A percentile compares a stretch with the other conserved stretches of the same genome.
Conservation (phyloP, 2,113 vertebrate genomes). For the Mus pahari region DNA sequence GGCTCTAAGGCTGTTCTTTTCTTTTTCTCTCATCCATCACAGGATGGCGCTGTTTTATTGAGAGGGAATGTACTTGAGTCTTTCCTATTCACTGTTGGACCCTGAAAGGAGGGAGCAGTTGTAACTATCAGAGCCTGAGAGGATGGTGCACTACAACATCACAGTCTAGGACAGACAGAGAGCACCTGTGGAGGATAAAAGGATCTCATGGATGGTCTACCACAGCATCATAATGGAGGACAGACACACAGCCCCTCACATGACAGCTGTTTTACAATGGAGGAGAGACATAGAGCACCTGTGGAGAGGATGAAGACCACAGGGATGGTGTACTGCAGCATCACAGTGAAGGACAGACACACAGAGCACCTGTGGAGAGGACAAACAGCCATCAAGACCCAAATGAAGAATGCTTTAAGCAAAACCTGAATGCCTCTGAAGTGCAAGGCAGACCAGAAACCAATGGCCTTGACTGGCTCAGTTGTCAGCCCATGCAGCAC, state of each 20-base stretch:
- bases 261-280: too few species aligned
- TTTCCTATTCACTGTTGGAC: too few species aligned
- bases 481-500: too few species aligned
- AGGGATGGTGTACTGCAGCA: too few species aligned
- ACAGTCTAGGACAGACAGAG: not conserved
- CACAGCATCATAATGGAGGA: too few species aligned
- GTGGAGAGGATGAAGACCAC: too few species aligned
- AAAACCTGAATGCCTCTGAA: not conserved
- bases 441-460: not conserved
- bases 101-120: not conserved
- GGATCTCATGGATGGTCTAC: not conserved
- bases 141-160: not conserved
- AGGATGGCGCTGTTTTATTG: not conserved
- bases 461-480: not conserved
- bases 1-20: not conserved
- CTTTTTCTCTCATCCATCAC: too few species aligned
- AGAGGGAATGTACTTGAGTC: not conserved
- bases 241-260: not conserved
- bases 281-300: too few species aligned
- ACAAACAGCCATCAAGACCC: not conserved
- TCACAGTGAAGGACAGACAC: too few species aligned
- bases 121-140: not conserved
- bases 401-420: not conserved
- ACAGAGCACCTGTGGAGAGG: too few species aligned
- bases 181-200: not conserved